A percentile compares a stretch with the other conserved stretches of the same genome.
phyloP scores from a whole-genome alignment of 2,797 vertebrate species.

The Anas flavirostris region DNA sequence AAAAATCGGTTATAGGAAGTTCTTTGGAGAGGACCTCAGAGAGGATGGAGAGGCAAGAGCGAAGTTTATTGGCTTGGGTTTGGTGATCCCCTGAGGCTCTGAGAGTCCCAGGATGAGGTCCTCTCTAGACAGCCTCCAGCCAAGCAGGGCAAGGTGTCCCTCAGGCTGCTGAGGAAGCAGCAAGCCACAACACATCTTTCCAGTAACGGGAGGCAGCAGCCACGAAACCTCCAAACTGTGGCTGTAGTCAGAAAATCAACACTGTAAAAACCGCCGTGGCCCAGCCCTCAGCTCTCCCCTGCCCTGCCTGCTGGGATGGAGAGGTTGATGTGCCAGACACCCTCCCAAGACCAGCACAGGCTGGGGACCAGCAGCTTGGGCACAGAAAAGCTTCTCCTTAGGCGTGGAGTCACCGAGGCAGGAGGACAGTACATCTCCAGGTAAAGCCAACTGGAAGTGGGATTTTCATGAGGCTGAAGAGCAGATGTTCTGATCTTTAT shows the following conservation, averaged over 20 bases:
- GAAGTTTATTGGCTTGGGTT: neutral
- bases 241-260: slow-evolving; percentile 19
- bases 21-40: neutral
- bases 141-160: neutral
- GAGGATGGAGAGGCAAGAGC: neutral
- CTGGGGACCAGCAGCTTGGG: neutral
- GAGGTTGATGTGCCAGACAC: neutral
- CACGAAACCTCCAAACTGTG: slow-evolving; percentile 35
- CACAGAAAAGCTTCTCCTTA: neutral
- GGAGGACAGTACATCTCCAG: neutral
- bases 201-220: slow-evolving; percentile 23
- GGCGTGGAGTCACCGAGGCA: neutral
- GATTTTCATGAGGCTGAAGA: neutral
- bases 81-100: neutral
- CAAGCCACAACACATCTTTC: neutral
- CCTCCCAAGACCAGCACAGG: neutral
- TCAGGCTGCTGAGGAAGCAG: neutral
- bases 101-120: neutral
- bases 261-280: neutral
- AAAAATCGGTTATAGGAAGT: neutral
- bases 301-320: neutral
- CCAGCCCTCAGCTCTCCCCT: neutral
- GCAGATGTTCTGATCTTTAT: neutral
- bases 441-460: neutral
- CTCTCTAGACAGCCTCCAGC: neutral